Conservation (phyloP, 2,888 invertebrate genomes). For the Lasioglossum morio region DNA sequence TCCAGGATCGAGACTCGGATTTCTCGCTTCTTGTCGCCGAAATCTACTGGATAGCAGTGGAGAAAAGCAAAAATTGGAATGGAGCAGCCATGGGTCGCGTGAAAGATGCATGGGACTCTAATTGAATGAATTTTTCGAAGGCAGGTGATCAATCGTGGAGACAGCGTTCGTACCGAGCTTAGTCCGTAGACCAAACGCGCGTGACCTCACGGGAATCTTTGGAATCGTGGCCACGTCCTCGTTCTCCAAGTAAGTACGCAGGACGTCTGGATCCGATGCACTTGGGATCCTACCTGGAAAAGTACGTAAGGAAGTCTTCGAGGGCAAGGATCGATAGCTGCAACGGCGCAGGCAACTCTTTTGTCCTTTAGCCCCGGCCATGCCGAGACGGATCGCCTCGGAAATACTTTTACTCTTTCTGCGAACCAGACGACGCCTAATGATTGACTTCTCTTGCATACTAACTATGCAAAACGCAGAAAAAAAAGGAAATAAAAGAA, state of each 20-base stretch:
- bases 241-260: conserved; percentile 78
- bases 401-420: conserved; percentile 13
- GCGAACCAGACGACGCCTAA: not conserved
- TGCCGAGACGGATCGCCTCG: not conserved
- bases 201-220: conserved; percentile 72
- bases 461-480: not conserved
- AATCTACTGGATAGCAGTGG: too few relatives aligned
- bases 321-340: conserved; percentile 56
- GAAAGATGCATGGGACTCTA: conserved; percentile 5
- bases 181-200: conserved; percentile 76
- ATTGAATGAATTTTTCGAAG: conserved; percentile 12
- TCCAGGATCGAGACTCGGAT: too few relatives aligned
- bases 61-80: too few relatives aligned
- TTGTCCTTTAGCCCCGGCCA: not conserved
- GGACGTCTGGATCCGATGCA: conserved; percentile 76
- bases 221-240: conserved; percentile 68
- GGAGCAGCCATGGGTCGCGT: too few relatives aligned
- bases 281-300: conserved; percentile 78
- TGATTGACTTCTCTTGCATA: conserved; percentile 26
- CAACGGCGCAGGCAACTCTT: conserved; percentile 26
- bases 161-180: conserved; percentile 77
- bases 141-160: conserved; percentile 39
- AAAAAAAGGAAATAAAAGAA: not conserved
- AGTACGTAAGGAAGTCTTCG: conserved; percentile 50
- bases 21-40: too few relatives aligned